Percentiles rank a stretch among this genome's conserved stretches.
Conservation (phyloP, 1,140 invertebrate species). For the Idris sp. region DNA sequence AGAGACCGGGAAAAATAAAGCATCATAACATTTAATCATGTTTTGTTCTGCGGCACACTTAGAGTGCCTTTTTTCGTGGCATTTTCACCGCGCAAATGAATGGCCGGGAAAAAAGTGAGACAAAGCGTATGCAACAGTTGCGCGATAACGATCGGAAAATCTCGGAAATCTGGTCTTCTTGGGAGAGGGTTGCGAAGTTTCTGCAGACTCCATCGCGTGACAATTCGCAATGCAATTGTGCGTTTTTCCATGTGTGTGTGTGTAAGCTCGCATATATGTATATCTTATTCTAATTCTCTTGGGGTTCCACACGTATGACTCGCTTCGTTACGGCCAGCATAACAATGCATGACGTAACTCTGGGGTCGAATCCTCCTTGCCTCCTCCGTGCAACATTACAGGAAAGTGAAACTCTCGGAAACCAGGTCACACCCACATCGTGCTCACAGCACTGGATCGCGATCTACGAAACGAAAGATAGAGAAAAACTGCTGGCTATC, state of each 20-base stretch:
- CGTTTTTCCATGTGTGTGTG: slow-evolving; percentile 23
- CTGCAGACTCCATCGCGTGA: slow-evolving; percentile 51
- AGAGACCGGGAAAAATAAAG: slow-evolving; percentile 28
- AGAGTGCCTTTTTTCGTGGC: slow-evolving; percentile 27
- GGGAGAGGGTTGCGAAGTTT: slow-evolving; percentile 50
- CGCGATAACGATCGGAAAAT: slow-evolving; percentile 51
- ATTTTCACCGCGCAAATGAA: slow-evolving; percentile 34
- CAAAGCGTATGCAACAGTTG: slow-evolving; percentile 41
- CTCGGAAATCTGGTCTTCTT: slow-evolving; percentile 39
- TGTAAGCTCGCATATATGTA: slow-evolving; percentile 25
- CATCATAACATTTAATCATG: slow-evolving; percentile 36
- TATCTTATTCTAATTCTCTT: slow-evolving; percentile 74
- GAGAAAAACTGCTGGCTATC: slow-evolving; percentile 55
- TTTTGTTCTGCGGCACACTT: slow-evolving; percentile 32
- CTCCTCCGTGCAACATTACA: slow-evolving; percentile 75
- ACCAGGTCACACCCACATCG: slow-evolving; percentile 79
- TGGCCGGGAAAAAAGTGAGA: slow-evolving; percentile 36
- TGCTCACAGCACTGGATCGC: slow-evolving; percentile 70
- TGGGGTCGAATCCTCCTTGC: slow-evolving; percentile 77
- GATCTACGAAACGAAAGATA: slow-evolving; percentile 66
- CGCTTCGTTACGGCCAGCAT: slow-evolving; percentile 75
- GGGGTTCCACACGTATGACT: slow-evolving; percentile 73
- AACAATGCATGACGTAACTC: slow-evolving; percentile 78
- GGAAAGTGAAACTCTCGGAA: slow-evolving; percentile 79
- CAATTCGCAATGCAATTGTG: slow-evolving; percentile 48